Conservation (phyloP, 2,797 vertebrate species). For the Saxicola maurus region DNA sequence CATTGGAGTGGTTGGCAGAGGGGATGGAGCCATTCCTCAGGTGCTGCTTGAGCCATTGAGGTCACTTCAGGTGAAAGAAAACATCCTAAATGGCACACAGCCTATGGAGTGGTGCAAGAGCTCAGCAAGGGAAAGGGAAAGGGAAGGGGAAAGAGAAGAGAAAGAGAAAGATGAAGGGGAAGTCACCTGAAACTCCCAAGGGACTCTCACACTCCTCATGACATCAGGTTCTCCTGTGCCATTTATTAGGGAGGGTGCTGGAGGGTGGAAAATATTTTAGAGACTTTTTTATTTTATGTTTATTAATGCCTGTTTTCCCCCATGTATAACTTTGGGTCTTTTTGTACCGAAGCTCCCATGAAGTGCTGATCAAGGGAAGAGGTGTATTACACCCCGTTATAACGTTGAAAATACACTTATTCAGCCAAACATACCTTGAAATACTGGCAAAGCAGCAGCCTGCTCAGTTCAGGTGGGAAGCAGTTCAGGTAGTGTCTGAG, state of each 20-base stretch:
- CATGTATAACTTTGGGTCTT: background rate
- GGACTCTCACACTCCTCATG: background rate
- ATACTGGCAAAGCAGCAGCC: background rate
- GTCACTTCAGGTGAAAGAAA: background rate
- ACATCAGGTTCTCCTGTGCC: background rate
- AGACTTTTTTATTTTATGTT: background rate
- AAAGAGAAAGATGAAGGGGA: background rate
- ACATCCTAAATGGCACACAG: background rate
- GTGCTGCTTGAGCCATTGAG: background rate
- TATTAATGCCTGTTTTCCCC: background rate
- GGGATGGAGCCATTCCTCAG: background rate
- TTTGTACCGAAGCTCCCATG: background rate
- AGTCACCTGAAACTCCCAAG: background rate
- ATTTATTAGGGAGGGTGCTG: background rate
- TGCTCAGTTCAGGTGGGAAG: background rate
- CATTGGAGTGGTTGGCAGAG: background rate
- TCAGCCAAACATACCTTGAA: constrained; percentile 11
- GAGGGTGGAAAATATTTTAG: background rate
- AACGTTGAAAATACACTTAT: background rate
- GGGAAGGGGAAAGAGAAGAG: too few relatives aligned
- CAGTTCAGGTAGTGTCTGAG: constrained; percentile 7
- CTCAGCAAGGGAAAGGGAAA: background rate
- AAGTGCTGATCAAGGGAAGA: constrained; percentile 13
- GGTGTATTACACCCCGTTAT: background rate
- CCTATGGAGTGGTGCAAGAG: background rate